phyloP scores from a whole-genome alignment of 2,888 invertebrate species.

The Xanthostigma xanthostigma region DNA sequence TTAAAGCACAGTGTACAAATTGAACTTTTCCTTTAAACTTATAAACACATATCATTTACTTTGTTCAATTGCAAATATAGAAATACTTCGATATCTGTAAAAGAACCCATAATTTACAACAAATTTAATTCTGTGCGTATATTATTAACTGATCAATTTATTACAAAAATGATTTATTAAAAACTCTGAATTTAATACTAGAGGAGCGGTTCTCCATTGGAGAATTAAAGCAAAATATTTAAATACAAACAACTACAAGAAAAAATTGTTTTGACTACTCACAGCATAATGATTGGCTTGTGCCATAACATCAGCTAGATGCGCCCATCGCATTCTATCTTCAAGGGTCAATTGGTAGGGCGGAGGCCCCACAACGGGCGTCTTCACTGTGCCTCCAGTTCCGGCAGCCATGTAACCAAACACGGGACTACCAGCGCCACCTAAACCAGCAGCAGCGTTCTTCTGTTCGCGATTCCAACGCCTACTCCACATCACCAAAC shows the following conservation, averaged over 20 bases:
- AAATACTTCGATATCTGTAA: too few species aligned
- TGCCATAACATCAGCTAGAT: conserved; percentile 77
- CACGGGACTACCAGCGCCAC: conserved; percentile 57
- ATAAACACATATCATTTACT: too few species aligned
- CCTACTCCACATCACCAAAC: conserved; percentile 83
- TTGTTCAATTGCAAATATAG: too few species aligned
- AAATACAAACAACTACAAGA: too few species aligned
- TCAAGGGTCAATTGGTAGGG: conserved; percentile 68
- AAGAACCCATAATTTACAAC: too few species aligned
- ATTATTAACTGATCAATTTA: too few species aligned
- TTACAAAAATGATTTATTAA: too few species aligned
- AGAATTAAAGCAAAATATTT: not conserved
- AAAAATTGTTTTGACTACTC: conserved; percentile 25
- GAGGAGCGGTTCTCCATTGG: not conserved
- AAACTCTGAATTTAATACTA: too few species aligned
- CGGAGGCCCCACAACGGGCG: conserved; percentile 55
- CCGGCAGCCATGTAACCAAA: conserved; percentile 70
- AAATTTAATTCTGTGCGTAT: too few species aligned
- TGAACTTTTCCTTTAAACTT: too few species aligned
- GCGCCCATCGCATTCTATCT: conserved; percentile 76
- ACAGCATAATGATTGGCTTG: conserved; percentile 75
- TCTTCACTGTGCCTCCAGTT: conserved; percentile 50
- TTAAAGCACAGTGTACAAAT: too few species aligned
- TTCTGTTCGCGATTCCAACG: conserved; percentile 85
- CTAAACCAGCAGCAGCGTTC: conserved; percentile 34